Evolutionary conservation across 2,888 invertebrate genomes (phyloP), one percentile per base, ranked within the genome.

Genomic region (Eupithecia abbreviata): DNA sequence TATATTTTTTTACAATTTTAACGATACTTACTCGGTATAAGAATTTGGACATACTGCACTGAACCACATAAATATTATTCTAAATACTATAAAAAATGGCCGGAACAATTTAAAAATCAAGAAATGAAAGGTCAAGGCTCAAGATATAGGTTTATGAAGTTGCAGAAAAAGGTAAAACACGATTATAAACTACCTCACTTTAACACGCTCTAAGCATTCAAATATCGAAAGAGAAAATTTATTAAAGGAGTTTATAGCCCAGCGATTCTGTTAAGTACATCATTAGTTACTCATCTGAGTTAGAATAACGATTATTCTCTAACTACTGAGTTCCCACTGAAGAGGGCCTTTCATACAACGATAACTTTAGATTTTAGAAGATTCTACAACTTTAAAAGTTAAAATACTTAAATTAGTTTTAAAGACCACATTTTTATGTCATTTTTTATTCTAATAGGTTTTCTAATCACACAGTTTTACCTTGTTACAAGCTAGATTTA

Each of bases 1-100:
- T 47, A 12, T 30, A 13, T 49, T 45, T 47, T 42, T 69, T 66
- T 66, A 41, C 12, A 66, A 42, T 66, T 67, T 68, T 68, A 68
- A 45, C n/a, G 10, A 45, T 45, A 68, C 42, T 66, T 45, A 68
- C 42, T 66, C 67, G n/a, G 45, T 45, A 4, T 30, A 58, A 66
- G 3, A 42, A 66, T 42, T 65, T 77, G 72, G 49, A 72, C 72
- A 74, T 72, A 62, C 41, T 74, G 67, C 42, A 42, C 42, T 66
- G 70, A 70, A 73, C 62, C 49, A 30, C 30, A 62, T 62, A 83
- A 82, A 84, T 85, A 87, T 84, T 87, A 89, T 79, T 87, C 90
- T 92, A 91, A 85, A 86, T 87, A 84, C 93, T 94, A 94, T 90
- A 87, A 87, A 94, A 94, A 93, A 94, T 94, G 94, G 94, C 93